Conservation (phyloP, 2,888 invertebrate species). For the Micoletzkya japonica region DNA sequence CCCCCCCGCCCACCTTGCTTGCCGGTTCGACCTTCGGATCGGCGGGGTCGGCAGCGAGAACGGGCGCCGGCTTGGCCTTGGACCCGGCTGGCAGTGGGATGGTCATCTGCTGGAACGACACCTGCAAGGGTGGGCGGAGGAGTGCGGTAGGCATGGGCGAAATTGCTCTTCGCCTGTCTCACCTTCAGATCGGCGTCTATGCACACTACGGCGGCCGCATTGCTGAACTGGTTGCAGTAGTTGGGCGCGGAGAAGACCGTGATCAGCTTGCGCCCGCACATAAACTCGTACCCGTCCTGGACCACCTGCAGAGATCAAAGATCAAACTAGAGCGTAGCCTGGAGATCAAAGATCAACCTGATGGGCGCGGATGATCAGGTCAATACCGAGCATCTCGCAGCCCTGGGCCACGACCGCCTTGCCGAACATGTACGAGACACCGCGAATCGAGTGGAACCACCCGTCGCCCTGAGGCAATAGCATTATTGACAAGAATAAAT, state of each 20-base stretch:
- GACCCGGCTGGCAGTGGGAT: conserved; percentile 29
- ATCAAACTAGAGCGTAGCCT: background rate
- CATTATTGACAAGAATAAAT: no score
- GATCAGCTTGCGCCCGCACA: conserved; percentile 52
- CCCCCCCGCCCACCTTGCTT: conserved; percentile 36
- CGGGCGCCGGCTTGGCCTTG: conserved; percentile 34
- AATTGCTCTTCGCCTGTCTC: background rate
- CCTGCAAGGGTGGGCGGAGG: conserved; percentile 13
- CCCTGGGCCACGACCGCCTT: conserved; percentile 49
- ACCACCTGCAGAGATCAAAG: conserved; percentile 36
- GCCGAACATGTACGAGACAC: conserved; percentile 56
- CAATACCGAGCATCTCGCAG: conserved; percentile 47
- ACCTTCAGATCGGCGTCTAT: conserved; percentile 50
- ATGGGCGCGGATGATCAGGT: conserved; percentile 56
- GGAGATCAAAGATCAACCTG: conserved; percentile 30
- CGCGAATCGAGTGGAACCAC: conserved; percentile 42
- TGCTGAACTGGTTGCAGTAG: conserved; percentile 52
- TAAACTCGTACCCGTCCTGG: conserved; percentile 57
- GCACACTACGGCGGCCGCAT: conserved; percentile 57
- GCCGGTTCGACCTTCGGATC: conserved; percentile 17
- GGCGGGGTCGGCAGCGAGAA: conserved; percentile 33
- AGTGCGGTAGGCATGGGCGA: background rate
- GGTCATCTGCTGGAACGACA: conserved; percentile 38
- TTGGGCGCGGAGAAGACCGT: conserved; percentile 58
- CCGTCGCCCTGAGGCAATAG: conserved; percentile 32